phyloP scores from a whole-genome alignment of 2,113 vertebrate species.

The Corydoras sp. region DNA sequence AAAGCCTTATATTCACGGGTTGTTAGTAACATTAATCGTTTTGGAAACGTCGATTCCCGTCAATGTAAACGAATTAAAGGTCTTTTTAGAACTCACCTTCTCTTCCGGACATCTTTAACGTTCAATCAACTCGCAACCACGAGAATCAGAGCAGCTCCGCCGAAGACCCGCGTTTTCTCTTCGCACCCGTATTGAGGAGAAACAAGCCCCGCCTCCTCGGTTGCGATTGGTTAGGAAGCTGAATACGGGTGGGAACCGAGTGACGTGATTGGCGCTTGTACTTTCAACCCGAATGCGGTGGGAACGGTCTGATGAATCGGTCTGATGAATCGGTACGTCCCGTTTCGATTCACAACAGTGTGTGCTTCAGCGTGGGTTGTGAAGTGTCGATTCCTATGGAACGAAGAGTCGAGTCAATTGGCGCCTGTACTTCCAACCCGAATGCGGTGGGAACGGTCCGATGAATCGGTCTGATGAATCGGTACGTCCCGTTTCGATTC shows the following conservation, averaged over 20 bases:
- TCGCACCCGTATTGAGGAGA: slow-evolving; percentile 9
- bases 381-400: background rate
- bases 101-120: slow-evolving; percentile 68
- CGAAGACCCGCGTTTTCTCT: slow-evolving; percentile 1
- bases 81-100: slow-evolving; percentile 56
- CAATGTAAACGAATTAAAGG: background rate
- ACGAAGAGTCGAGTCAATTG: background rate
- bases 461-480: too few species aligned
- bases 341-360: too few species aligned
- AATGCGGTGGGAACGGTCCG: too few species aligned
- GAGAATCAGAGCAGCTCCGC: slow-evolving; percentile 9
- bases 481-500: too few species aligned
- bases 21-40: too few species aligned
- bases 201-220: background rate
- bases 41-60: too few species aligned
- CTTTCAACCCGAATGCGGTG: slow-evolving; percentile 44
- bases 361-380: too few species aligned
- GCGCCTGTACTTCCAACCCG: too few species aligned
- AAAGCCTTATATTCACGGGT: too few species aligned
- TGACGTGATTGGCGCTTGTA: background rate
- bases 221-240: background rate
- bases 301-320: background rate
- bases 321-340: background rate
- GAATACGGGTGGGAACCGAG: background rate
- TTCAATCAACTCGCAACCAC: slow-evolving; percentile 48